A percentile compares a stretch with the other conserved stretches of the same genome.
Conservation (phyloP, 2,888 invertebrate genomes). For the Zonitis immaculata region DNA sequence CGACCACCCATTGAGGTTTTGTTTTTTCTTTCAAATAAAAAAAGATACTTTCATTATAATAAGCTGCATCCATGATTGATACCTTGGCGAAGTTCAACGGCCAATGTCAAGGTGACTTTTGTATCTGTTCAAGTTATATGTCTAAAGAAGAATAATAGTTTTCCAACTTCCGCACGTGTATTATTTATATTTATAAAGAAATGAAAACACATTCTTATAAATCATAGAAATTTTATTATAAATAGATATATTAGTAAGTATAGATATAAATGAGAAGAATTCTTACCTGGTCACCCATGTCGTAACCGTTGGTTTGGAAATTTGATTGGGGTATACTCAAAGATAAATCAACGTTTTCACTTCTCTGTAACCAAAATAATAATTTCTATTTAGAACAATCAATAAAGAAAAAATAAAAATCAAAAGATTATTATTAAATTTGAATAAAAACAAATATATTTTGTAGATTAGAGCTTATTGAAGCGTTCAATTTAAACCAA, state of each 20-base stretch:
- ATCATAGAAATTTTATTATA: too few relatives aligned
- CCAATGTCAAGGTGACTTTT: conserved; percentile 37
- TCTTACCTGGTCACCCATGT: conserved; percentile 71
- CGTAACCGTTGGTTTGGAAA: conserved; percentile 64
- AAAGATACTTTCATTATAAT: neutral
- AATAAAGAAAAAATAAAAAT: neutral
- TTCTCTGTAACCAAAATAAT: conserved; percentile 62
- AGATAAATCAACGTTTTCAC: conserved; percentile 70
- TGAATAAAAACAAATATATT: too few relatives aligned
- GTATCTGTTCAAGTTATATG: conserved; percentile 26
- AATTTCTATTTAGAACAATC: too few relatives aligned
- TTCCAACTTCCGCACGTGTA: conserved; percentile 16
- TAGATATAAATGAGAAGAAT: neutral
- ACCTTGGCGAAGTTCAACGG: conserved; percentile 35
- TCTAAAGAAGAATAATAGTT: conserved; percentile 13
- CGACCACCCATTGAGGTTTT: conserved; percentile 3
- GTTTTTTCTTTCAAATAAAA: neutral
- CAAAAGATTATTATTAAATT: too few relatives aligned
- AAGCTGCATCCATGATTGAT: conserved; percentile 29
- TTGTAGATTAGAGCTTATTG: too few relatives aligned
- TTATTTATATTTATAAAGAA: too few relatives aligned
- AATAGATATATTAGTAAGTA: too few relatives aligned
- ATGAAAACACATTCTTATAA: too few relatives aligned
- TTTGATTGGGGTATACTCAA: conserved; percentile 63
- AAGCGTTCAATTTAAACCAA: neutral